Evolutionary conservation across 2,113 vertebrate species (phyloP).

Genomic region (Rhombomys opimus): DNA sequence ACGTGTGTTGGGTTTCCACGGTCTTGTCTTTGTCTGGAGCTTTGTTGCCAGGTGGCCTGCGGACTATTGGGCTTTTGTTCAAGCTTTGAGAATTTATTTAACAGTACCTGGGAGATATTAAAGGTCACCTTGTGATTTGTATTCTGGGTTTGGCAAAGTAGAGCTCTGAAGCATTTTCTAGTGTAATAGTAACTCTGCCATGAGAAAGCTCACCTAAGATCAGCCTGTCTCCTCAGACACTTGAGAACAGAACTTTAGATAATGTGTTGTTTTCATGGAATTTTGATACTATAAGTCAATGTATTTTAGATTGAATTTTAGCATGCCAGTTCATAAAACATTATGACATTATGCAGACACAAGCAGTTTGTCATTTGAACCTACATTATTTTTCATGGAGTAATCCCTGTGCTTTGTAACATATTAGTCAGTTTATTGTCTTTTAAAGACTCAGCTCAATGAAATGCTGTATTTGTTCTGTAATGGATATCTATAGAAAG

Average conservation of each 20-base stretch:
- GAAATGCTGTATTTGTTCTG: background rate
- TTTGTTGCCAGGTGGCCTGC: conserved; percentile 78
- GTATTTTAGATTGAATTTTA: conserved; percentile 15
- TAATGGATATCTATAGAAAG: background rate
- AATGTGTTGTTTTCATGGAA: background rate
- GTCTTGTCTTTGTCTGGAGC: conserved; percentile 74
- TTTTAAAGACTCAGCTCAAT: conserved; percentile 51
- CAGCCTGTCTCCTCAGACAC: conserved; percentile 46
- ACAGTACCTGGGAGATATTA: conserved; percentile 59
- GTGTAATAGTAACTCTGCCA: conserved; percentile 45
- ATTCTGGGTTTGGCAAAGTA: conserved; percentile 50
- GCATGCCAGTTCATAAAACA: background rate
- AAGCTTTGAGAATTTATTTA: conserved; percentile 77
- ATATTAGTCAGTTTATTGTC: background rate
- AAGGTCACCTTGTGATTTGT: conserved; percentile 52
- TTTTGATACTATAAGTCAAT: conserved; percentile 10
- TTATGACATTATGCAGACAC: conserved; percentile 4
- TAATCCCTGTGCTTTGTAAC: background rate
- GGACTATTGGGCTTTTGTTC: conserved; percentile 80
- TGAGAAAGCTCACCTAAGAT: background rate
- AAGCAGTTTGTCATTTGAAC: background rate
- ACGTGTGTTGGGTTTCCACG: conserved; percentile 74
- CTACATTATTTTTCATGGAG: background rate
- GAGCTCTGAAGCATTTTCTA: conserved; percentile 57
- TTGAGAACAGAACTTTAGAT: conserved; percentile 40